Evolutionary conservation across 1,140 invertebrate genomes (phyloP).

Genomic region (Lepidurus arcticus): DNA sequence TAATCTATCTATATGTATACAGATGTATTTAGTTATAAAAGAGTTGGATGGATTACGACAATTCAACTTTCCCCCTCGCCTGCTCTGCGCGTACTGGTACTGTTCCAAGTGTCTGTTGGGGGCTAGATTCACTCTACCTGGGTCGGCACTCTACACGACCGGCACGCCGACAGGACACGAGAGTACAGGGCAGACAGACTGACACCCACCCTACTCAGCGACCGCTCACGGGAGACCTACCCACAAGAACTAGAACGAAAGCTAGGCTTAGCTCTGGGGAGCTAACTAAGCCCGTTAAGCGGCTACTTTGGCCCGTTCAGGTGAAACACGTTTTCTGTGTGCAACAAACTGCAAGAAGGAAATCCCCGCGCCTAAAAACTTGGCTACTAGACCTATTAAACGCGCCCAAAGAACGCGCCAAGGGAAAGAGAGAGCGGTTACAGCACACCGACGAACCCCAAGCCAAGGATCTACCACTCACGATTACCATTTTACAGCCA

Average conservation of each 20-base stretch:
- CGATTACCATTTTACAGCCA: background rate
- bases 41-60: background rate
- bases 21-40: background rate
- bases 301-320: background rate
- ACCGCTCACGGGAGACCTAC: background rate
- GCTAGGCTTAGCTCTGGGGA: background rate
- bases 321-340: background rate
- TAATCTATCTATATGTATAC: too few relatives aligned
- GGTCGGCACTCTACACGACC: background rate
- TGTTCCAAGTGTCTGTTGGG: slow-evolving; percentile 6
- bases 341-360: background rate
- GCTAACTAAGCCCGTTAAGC: too few relatives aligned
- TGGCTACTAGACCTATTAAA: too few relatives aligned
- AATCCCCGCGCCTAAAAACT: background rate
- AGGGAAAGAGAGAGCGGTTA: slow-evolving; percentile 2
- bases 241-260: background rate
- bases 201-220: background rate
- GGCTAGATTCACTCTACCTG: slow-evolving; percentile 18
- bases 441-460: background rate
- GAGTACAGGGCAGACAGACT: background rate
- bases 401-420: background rate
- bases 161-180: background rate
- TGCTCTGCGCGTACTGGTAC: slow-evolving; percentile 11
- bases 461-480: slow-evolving; percentile 9
- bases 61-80: slow-evolving; percentile 16